Evolutionary conservation across 2,888 invertebrate genomes (phyloP), one percentile per base, ranked within the genome.

Genomic region (Euzophera pinguis): DNA sequence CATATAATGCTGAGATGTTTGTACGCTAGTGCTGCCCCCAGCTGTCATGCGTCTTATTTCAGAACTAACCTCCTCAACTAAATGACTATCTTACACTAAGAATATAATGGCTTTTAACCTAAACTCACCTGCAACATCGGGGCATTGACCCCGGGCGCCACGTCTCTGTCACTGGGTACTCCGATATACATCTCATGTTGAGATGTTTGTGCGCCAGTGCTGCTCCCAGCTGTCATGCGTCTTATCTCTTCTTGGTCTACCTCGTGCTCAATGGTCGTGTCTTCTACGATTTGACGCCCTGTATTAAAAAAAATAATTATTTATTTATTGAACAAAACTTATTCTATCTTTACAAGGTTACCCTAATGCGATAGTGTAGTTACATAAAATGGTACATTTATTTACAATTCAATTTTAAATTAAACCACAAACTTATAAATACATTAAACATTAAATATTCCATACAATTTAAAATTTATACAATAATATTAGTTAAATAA

Each of bases 241-340:
- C 78, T 68, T 50, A 86, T 83, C 56, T 64, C 69, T 0, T 87
- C 84, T 54, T 82, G 78, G 49, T 90, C 86, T 0, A 76, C 81
- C 7, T 84, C 83, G 43, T 85, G 64, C 13, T 84, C 84, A 57
- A 82, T 78, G 0, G 80, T 75, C 0, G 74, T 82, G 59, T 86
- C 88, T 65, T 90, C 87, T 17, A 86, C 61, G 58, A 90, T 74
- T 67, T 87, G 88, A 32, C 90, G 87, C 55, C 90, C 89, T 90
- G 65, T 0, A 55, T 61, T 50, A 29, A 54, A n/a, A 8, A 27
- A 32, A 29, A 53, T 48, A 32, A 7, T 9, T 29, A 29, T 29
- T n/a, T n/a, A n/a, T n/a, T n/a, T n/a, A n/a, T n/a, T n/a, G n/a
- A n/a, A n/a, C n/a, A n/a, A n/a, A n/a, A n/a, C n/a, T n/a, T n/a